These are phyloP conservation scores for Decapterus maruadsi DNA, from an alignment of 2,797 vertebrate genomes.

Conservation along the genomic window DNA sequence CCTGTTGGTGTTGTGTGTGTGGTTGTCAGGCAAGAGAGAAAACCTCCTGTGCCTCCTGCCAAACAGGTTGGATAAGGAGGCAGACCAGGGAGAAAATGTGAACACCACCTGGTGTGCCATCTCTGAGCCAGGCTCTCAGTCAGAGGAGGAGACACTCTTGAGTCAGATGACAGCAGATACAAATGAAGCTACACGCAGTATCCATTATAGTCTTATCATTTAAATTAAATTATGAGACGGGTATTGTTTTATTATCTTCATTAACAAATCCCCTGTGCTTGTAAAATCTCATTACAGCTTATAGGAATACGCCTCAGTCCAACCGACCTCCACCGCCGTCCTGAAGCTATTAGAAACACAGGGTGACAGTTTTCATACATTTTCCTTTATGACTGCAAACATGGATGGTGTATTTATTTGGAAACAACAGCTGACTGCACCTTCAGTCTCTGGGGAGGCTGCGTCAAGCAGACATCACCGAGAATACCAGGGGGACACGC, in stretches of 20 bases:
- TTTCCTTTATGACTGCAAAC: background rate
- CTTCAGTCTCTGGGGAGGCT: background rate
- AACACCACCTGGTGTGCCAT: constrained; percentile 20
- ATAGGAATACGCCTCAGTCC: background rate
- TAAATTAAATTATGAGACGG: background rate
- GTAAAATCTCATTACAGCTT: background rate
- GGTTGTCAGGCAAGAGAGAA: constrained; percentile 58
- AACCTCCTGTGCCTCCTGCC: constrained; percentile 51
- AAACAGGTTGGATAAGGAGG: constrained; percentile 71
- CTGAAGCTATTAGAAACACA: background rate
- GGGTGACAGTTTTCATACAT: background rate
- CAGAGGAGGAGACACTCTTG: background rate
- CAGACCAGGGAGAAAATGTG: constrained; percentile 39
- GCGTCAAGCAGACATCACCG: constrained; percentile 12
- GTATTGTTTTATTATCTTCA: background rate
- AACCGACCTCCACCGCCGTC: background rate
- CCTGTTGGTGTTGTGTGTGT: constrained; percentile 14
- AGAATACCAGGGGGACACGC: background rate
- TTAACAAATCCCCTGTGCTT: background rate
- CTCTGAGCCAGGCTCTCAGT: constrained; percentile 36
- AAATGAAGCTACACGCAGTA: background rate
- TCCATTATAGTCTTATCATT: background rate
- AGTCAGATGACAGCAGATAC: background rate
- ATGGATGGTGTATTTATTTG: background rate
- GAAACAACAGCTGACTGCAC: background rate